These are phyloP conservation scores for Enteromius paludinosus DNA, from an alignment of 2,797 vertebrate genomes.

Conservation along the genomic window DNA sequence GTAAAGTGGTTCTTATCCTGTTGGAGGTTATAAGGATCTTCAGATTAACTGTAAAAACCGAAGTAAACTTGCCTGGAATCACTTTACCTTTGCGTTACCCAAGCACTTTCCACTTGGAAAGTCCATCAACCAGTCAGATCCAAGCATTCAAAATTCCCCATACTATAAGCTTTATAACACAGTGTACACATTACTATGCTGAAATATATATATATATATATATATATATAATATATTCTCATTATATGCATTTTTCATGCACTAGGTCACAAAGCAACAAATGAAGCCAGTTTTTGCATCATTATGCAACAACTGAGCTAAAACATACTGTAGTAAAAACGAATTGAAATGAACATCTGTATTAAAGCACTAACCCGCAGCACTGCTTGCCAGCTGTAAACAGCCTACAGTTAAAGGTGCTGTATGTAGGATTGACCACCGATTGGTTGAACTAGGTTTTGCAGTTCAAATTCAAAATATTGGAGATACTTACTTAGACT, in stretches of 20 bases:
- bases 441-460: too few species aligned
- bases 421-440: too few species aligned
- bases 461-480: too few species aligned
- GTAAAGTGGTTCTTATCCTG: background rate
- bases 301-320: background rate
- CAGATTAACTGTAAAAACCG: background rate
- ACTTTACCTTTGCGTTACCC: background rate
- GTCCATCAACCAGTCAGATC: background rate
- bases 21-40: background rate
- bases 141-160: background rate
- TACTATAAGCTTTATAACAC: background rate
- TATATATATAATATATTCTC: background rate
- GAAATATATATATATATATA: too few species aligned
- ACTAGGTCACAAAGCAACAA: background rate
- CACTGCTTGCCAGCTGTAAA: constrained; percentile 1
- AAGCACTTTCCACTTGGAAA: background rate
- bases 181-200: too few species aligned
- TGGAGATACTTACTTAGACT: too few species aligned
- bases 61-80: background rate
- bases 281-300: background rate
- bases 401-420: background rate
- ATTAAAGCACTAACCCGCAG: background rate
- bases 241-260: background rate
- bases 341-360: background rate
- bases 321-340: background rate